Evolutionary conservation across 2,113 vertebrate genomes (phyloP).

Genomic region (Kobus ellipsiprymnus): DNA sequence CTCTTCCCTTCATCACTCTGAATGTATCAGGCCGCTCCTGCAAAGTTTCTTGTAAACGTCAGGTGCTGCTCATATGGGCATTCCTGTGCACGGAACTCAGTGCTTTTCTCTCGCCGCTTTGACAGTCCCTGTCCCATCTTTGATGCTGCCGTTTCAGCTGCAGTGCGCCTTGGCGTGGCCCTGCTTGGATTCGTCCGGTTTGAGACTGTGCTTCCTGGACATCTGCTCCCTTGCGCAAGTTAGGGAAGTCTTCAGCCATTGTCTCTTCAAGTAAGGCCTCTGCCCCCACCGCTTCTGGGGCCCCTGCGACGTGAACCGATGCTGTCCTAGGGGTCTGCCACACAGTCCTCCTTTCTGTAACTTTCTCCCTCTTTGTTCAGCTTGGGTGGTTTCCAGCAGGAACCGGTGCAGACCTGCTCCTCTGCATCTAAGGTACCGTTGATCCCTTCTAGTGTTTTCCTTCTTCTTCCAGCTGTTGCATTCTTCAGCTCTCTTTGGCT

Average conservation of each 20-base stretch:
- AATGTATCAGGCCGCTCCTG: neutral
- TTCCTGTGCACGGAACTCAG: neutral
- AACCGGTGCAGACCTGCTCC: neutral
- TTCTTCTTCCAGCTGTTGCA: neutral
- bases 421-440: fast-evolving
- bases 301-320: neutral
- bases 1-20: neutral
- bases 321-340: neutral
- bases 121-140: neutral
- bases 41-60: neutral
- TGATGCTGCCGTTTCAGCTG: neutral
- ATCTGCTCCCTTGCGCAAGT: neutral
- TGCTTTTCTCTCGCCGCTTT: neutral
- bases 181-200: neutral
- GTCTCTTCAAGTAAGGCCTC: neutral
- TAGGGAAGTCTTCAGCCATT: neutral
- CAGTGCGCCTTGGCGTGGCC: neutral
- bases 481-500: neutral
- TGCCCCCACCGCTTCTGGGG: neutral
- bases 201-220: neutral
- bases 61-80: neutral
- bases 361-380: neutral
- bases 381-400: neutral
- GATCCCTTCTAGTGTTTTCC: fast-evolving
- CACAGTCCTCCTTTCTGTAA: neutral